These are phyloP conservation scores for Plecotus auritus DNA, from an alignment of 2,113 vertebrate genomes.

Conservation along the genomic window DNA sequence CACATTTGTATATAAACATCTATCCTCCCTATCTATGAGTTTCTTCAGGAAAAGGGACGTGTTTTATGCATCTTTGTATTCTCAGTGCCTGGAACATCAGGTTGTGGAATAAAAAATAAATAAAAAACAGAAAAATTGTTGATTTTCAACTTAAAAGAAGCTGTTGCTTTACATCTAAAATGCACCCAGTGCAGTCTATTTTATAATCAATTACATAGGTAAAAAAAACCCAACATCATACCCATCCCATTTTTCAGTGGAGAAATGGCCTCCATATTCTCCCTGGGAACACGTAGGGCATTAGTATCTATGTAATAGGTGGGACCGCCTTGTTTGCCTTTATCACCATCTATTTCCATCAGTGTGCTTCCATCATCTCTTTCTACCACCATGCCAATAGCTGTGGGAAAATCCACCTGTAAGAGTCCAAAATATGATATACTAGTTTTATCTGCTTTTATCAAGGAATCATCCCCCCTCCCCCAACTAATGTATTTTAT, in stretches of 20 bases:
- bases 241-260: slow-evolving; percentile 99
- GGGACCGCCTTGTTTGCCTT: slow-evolving; percentile 93
- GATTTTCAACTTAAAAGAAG: neutral
- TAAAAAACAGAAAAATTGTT: neutral
- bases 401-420: slow-evolving; percentile 98
- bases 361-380: slow-evolving; percentile 94
- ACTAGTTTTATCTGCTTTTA: neutral
- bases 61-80: neutral
- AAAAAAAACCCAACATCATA: slow-evolving; percentile 78
- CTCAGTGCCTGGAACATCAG: neutral
- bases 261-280: slow-evolving; percentile 98
- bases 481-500: neutral
- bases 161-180: neutral
- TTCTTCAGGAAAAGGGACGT: neutral
- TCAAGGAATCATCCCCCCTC: neutral
- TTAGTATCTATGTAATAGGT: slow-evolving; percentile 98
- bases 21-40: neutral
- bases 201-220: neutral
- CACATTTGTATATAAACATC: neutral
- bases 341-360: slow-evolving; percentile 97
- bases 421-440: slow-evolving; percentile 6
- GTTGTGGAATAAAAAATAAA: slow-evolving; percentile 13
- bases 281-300: slow-evolving; percentile 93
- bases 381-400: slow-evolving; percentile 94
- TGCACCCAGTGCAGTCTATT: neutral